phyloP scores from a whole-genome alignment of 1,140 invertebrate genomes.

The Bombus waltoni region DNA sequence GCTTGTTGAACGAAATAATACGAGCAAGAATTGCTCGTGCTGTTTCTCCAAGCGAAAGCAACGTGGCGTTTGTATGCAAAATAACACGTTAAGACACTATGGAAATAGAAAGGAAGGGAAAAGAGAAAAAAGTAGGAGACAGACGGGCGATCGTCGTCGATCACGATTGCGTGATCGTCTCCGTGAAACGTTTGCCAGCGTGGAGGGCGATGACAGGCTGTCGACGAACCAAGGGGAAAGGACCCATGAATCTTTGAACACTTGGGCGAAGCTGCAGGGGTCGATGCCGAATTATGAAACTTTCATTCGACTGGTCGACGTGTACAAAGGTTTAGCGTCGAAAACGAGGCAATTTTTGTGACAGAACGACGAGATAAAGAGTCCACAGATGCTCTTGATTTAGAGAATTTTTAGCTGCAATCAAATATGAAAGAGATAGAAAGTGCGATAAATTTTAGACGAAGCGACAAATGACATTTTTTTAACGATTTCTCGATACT shows the following conservation, averaged over 20 bases:
- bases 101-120: neutral
- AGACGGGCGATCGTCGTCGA: conserved; percentile 25
- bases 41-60: neutral
- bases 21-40: neutral
- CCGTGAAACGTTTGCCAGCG: neutral
- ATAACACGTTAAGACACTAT: conserved; percentile 13
- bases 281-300: conserved; percentile 51
- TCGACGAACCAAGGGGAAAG: neutral
- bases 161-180: conserved; percentile 40
- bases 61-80: neutral
- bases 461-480: neutral
- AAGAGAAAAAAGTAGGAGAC: neutral
- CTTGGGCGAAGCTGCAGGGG: conserved; percentile 29
- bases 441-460: neutral
- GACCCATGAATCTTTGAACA: conserved; percentile 47
- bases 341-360: neutral
- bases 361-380: neutral
- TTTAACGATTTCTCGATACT: neutral
- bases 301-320: conserved; percentile 32
- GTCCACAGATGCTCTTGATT: neutral
- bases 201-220: conserved; percentile 30
- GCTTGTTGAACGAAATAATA: neutral
- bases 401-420: neutral
- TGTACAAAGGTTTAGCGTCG: conserved; percentile 3
- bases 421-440: neutral